Conservation (phyloP, 2,113 vertebrate species). For the Otus sunia region DNA sequence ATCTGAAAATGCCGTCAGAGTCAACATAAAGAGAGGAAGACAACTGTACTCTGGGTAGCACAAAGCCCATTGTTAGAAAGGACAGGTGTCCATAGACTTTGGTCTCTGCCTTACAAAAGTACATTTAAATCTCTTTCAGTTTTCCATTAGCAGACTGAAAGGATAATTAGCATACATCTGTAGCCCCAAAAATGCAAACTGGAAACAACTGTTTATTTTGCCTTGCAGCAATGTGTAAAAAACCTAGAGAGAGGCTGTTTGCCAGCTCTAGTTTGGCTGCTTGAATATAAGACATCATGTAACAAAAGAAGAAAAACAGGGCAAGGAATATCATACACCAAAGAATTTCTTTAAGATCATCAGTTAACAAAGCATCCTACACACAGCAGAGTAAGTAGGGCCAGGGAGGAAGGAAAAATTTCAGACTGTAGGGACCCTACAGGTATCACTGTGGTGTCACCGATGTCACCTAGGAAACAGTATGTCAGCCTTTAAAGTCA, state of each 20-base stretch:
- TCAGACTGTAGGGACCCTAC: background rate
- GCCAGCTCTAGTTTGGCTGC: constrained; percentile 35
- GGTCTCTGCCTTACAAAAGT: background rate
- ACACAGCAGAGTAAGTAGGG: background rate
- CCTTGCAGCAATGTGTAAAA: constrained; percentile 40
- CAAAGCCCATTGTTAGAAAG: background rate
- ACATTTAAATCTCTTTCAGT: constrained; percentile 10
- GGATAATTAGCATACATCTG: constrained; percentile 45
- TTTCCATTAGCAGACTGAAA: constrained; percentile 9
- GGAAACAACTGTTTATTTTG: constrained; percentile 61
- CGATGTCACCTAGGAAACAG: background rate
- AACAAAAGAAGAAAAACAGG: background rate
- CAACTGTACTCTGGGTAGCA: background rate
- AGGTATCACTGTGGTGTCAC: background rate
- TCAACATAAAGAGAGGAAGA: background rate
- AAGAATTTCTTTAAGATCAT: background rate
- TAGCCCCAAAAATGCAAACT: constrained; percentile 16
- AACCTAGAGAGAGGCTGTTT: constrained; percentile 42
- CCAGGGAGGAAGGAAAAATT: background rate
- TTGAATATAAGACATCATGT: constrained; percentile 8
- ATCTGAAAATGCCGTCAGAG: constrained; percentile 28
- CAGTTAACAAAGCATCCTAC: background rate
- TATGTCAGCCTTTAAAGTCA: background rate
- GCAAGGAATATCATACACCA: background rate
- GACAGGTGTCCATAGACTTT: background rate